Evolutionary conservation across 2,888 invertebrate genomes (phyloP), one percentile per base, ranked within the genome.

Genomic region (Emmelina monodactyla): DNA sequence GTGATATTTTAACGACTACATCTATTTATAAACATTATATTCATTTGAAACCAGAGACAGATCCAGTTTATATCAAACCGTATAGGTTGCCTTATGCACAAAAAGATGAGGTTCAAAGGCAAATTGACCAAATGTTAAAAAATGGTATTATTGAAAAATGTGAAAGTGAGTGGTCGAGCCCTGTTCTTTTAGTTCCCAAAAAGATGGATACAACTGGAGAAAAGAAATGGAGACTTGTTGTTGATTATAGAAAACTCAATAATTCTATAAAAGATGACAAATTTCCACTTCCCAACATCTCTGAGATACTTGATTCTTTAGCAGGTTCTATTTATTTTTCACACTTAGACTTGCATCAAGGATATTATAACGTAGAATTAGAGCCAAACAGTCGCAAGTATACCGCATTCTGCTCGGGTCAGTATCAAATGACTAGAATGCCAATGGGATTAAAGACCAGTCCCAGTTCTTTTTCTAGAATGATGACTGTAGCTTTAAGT

Each of bases 161-260:
- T 13, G 14, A 16, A 28, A 36, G 33, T n/a, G 36, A 39, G 7
- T 39, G 36, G 31, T 28, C 33, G 1, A 39, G 39, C n/a, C 36
- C 36, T 12, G 10, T 40, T 7, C 28, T 39, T 9, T 9, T 39
- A 3, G 39, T 39, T 2, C 39, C 39, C 3, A 39, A 37, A n/a
- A 37, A 34, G 16, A 12, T 14, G n/a, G 31, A 28, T 3, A 9
- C 2, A 5, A 28, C 19, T 16, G 22, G 22, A 13, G 14, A 33
- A 1, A 40, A 37, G 16, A 40, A 34, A 12, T 42, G 38, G 39
- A 30, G 40, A 13, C 7, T 42, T 3, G 42, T 42, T 6, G 32
- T 37, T 10, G 37, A 37, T 13, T 37, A 28, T 7, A 9, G 34
- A 11, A 37, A 37, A 14, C n/a, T 34, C 3, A 38, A 38, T 25